Evolutionary conservation across 1,140 invertebrate species (phyloP).

Genomic region (Pseudachorutes palmiensis): DNA sequence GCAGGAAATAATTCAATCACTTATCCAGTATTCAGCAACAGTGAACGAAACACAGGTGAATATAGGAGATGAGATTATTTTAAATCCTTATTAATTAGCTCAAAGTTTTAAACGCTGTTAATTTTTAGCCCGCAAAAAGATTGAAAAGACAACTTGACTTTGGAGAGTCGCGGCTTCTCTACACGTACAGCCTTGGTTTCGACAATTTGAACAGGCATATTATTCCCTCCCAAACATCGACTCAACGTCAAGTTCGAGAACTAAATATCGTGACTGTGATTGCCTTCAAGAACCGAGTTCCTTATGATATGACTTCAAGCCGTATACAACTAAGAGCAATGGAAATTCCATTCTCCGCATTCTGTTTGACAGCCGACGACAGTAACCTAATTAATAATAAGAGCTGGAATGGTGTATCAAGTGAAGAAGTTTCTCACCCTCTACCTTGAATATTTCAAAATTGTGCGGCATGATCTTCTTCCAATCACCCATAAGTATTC

Average conservation of each 20-base stretch:
- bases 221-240: not conserved
- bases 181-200: not conserved
- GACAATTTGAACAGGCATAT: slow-evolving; percentile 1
- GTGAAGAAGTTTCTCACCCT: too few species aligned
- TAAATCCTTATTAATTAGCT: not conserved
- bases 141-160: not conserved
- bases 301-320: not conserved
- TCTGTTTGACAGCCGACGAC: not conserved
- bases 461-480: too few species aligned
- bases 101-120: not conserved
- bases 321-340: not conserved
- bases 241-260: not conserved
- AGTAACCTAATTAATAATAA: too few species aligned
- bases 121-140: not conserved
- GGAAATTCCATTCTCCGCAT: not conserved
- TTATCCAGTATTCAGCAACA: too few species aligned
- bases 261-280: not conserved
- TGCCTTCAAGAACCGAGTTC: not conserved
- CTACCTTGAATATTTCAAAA: too few species aligned
- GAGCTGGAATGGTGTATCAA: too few species aligned
- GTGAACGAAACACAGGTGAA: too few species aligned
- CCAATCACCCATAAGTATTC: not conserved
- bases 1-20: too few species aligned
- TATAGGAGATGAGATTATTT: too few species aligned
- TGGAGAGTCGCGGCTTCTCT: not conserved